Evolutionary conservation across 2,113 vertebrate species (phyloP).

Genomic region (Ranitomeya variabilis): DNA sequence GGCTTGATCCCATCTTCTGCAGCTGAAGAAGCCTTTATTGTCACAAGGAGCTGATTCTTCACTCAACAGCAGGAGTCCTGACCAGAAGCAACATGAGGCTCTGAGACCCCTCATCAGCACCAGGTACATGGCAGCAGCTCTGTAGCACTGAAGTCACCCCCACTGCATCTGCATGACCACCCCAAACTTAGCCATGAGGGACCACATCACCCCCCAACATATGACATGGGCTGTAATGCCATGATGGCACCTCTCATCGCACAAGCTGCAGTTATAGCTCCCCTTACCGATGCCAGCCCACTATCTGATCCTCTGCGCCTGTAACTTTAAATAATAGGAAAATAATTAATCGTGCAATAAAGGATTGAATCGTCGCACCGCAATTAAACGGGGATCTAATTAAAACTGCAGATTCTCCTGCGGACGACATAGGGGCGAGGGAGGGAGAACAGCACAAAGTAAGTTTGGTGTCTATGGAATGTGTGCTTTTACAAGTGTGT

Average conservation of each 20-base stretch:
- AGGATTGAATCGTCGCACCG: neutral
- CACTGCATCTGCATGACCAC: neutral
- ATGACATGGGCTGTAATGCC: neutral
- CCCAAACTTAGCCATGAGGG: neutral
- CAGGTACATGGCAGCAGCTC: conserved; percentile 17
- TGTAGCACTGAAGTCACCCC: neutral
- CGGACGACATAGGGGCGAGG: neutral
- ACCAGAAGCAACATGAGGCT: conserved; percentile 17
- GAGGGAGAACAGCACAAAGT: neutral
- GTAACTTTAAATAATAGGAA: neutral
- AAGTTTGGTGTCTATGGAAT: neutral
- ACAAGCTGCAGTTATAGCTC: neutral
- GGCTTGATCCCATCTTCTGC: neutral
- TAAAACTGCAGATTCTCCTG: neutral
- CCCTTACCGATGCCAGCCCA: neutral
- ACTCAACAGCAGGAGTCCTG: neutral
- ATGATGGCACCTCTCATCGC: neutral
- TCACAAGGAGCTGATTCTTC: neutral
- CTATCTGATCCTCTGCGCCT: neutral
- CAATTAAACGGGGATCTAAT: neutral
- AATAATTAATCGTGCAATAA: neutral
- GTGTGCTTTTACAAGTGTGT: too few relatives aligned
- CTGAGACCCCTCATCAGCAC: conserved; percentile 6
- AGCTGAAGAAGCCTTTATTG: neutral
- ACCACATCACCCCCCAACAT: neutral